Evolutionary conservation across 2,113 vertebrate genomes (phyloP).

Genomic region (Hystrix brachyura): DNA sequence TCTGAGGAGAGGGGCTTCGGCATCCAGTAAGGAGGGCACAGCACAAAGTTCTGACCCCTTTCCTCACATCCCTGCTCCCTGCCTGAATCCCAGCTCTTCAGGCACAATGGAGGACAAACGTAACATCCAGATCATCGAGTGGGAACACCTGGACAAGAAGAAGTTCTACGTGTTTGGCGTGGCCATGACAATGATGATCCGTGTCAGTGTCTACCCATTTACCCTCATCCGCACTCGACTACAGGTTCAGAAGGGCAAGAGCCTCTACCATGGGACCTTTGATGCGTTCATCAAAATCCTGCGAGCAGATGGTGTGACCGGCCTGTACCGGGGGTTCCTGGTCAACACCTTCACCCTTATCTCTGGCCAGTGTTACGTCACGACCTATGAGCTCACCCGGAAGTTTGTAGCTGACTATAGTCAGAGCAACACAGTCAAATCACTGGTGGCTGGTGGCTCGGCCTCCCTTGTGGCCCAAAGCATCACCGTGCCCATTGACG

Average conservation of each 20-base stretch:
- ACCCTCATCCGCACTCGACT: slow-evolving; percentile 96
- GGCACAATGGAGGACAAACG: slow-evolving; percentile 91
- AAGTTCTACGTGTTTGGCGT: slow-evolving; percentile 97
- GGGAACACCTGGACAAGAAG: slow-evolving; percentile 98
- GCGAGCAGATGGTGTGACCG: slow-evolving; percentile 90
- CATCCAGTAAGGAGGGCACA: not conserved
- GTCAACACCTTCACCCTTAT: slow-evolving; percentile 97
- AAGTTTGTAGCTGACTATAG: slow-evolving; percentile 93
- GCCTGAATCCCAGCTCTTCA: not conserved
- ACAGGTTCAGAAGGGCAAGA: slow-evolving; percentile 97
- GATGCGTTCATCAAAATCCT: slow-evolving; percentile 97
- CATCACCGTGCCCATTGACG: slow-evolving; percentile 97
- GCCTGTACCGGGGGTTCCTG: slow-evolving; percentile 97
- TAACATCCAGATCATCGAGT: slow-evolving; percentile 97
- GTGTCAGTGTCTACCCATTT: slow-evolving; percentile 96
- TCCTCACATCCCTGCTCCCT: not conserved
- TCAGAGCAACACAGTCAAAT: slow-evolving; percentile 95
- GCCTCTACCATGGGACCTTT: slow-evolving; percentile 94
- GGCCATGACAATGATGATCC: slow-evolving; percentile 97
- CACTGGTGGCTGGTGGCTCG: slow-evolving; percentile 94
- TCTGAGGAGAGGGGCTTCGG: not conserved
- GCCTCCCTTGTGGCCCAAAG: slow-evolving; percentile 98
- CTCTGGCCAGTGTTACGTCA: slow-evolving; percentile 97
- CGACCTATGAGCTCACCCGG: slow-evolving; percentile 96
- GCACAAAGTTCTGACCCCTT: not conserved